Evolutionary conservation across 2,888 invertebrate genomes (phyloP), one percentile per base, ranked within the genome.

Genomic region (Epinotia nisella): DNA sequence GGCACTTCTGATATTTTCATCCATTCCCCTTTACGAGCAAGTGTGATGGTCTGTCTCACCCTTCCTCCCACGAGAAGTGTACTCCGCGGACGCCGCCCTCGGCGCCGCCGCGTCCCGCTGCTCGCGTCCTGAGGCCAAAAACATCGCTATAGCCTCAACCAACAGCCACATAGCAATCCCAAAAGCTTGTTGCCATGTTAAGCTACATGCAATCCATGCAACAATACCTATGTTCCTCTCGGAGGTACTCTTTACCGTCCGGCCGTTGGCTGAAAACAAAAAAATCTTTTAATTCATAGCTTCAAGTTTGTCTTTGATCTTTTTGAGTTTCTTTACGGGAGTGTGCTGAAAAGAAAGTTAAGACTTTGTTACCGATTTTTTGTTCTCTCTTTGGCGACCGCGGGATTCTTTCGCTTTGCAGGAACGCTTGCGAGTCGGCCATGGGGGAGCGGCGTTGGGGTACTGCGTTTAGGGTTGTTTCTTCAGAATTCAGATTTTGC

Each of bases 241-340:
- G 74, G 85, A 80, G 76, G 81, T 82, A 82, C 82, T 85, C 81
- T 77, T 75, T 60, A 80, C 80, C 65, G 85, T 80, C 79, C 87
- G 85, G 71, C 90, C 90, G 78, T 90, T 90, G 2, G 82, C 90
- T 90, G 89, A 78, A 89, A 90, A 80, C 78, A 59, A 82, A 81
- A 81, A 79, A 74, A 58, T 78, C 75, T 49, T 69, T 76, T 13
- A 45, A 9, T 60, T 21, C 35, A 49, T 24, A 41, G 21, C 56
- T 21, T 41, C 45, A 17, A 62, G 15, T 17, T 29, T n/a, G 17
- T 51, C 19, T 15, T 68, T 49, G 53, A 53, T 19, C 45, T 59
- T 56, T 49, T 51, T 75, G 75, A 75, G 74, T 78, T 70, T 78
- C 76, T 71, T 77, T 77, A 19, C 74, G 68, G 19, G 76, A 2